phyloP scores from a whole-genome alignment of 2,113 vertebrate genomes.

The Plecotus auritus region DNA sequence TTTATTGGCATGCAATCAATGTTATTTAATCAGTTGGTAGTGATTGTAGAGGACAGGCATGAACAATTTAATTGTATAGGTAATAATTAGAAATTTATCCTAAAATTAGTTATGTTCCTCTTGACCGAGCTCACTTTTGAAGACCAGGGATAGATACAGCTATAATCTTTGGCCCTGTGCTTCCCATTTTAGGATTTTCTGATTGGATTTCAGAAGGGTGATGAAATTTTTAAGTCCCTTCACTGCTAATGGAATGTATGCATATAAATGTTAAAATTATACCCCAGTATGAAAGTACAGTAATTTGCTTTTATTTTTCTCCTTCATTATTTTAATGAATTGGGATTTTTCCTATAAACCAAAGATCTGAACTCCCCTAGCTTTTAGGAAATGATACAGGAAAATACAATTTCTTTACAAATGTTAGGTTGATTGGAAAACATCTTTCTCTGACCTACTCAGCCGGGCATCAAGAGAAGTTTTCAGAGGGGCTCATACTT shows the following conservation, averaged over 20 bases:
- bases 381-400: constrained; percentile 54
- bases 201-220: background rate
- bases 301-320: constrained; percentile 61
- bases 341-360: constrained; percentile 46
- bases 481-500: constrained; percentile 6
- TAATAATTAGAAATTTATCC: constrained; percentile 14
- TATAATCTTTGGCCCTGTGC: background rate
- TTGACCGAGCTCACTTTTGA: background rate
- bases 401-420: constrained; percentile 61
- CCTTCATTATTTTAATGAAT: constrained; percentile 61
- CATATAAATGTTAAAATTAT: constrained; percentile 37
- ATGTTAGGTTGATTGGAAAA: constrained; percentile 72
- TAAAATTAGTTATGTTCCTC: background rate
- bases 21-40: background rate
- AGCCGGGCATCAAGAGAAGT: constrained; percentile 51
- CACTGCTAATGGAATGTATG: constrained; percentile 8
- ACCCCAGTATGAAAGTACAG: background rate
- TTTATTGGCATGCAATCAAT: background rate
- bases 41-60: background rate
- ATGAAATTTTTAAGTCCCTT: background rate
- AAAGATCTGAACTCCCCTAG: constrained; percentile 39
- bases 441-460: constrained; percentile 66
- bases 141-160: background rate
- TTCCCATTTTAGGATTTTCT: background rate
- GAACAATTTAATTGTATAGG: background rate